Evolutionary conservation across 1,140 invertebrate genomes (phyloP), one percentile per base, ranked within the genome.

Genomic region (Drosophila busckii): DNA sequence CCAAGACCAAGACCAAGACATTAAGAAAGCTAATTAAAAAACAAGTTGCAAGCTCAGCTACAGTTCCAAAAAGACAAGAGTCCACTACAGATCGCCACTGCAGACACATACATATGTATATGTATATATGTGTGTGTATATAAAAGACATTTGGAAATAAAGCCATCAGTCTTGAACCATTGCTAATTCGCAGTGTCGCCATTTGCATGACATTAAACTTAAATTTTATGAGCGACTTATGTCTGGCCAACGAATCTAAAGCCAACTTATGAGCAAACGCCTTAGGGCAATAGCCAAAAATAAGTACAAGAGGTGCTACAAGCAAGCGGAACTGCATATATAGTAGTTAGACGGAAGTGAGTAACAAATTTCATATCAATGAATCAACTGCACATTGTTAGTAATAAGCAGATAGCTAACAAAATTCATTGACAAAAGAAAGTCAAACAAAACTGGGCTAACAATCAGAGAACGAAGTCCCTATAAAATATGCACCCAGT

Each of bases 161-260:
- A 80, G 69, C 75, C 52, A 80, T 82, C 60, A 82, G 75, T 55
- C 69, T 73, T 45, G 55, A 70, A 34, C 25, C 44, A 25, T 38
- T 26, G 26, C 54, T 80, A 80, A 82, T 70, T 58, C 75, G 58
- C 29, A 55, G 35, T 70, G 75, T 75, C 75, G 75, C 75, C 75
- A 70, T 80, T 80, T 82, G 69, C 60, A 52, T 80, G 69, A 59
- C 64, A 73, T 82, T 82, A 82, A 78, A 75, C 64, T 66, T 44
- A 35, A 59, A 15, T 66, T 80, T 80, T 75, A 80, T 66, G 75
- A 70, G 20, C 64, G 76, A 82, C 75, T 82, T 80, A 48, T 65
- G 75, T 75, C 69, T 52, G 50, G 28, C 6, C 59, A 15, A 16
- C 20, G 32, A 59, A 53, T 52, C 12, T 42, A 58, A 52, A 46